A percentile compares a stretch with the other conserved stretches of the same genome.
Evolutionary conservation across 1,140 invertebrate genomes (phyloP).

Genomic region (Vollenhovia emeryi): DNA sequence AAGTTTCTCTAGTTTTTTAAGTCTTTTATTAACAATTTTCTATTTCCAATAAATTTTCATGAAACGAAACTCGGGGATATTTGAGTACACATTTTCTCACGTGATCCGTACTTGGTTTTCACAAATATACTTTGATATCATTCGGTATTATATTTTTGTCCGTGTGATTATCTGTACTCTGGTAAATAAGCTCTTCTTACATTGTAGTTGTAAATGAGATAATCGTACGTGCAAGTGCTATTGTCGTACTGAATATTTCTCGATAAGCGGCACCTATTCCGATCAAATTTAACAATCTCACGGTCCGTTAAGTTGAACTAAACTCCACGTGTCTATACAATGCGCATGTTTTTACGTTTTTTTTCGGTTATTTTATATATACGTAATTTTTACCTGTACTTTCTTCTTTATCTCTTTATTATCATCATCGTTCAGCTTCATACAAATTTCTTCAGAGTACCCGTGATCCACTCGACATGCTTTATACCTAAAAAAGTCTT

Average conservation of each 20-base stretch:
- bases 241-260: constrained; percentile 6
- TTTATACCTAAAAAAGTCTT: constrained; percentile 90
- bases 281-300: background rate
- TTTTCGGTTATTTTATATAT: background rate
- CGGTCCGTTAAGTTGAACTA: background rate
- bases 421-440: constrained; percentile 84
- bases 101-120: too few species aligned
- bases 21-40: constrained; percentile 3
- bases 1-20: background rate
- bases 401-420: constrained; percentile 86
- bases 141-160: too few species aligned
- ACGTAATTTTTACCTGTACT: constrained; percentile 86
- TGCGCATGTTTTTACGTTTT: background rate
- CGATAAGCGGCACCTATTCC: background rate
- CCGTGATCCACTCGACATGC: constrained; percentile 90
- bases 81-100: background rate
- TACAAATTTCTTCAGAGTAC: constrained; percentile 88
- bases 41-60: background rate
- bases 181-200: background rate
- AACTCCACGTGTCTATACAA: background rate
- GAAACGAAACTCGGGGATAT: background rate
- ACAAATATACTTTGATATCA: background rate
- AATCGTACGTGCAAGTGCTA: background rate
- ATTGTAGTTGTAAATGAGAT: background rate
- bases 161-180: constrained; percentile 8